phyloP scores from a whole-genome alignment of 2,888 invertebrate species.

The Stratiomys singularior region DNA sequence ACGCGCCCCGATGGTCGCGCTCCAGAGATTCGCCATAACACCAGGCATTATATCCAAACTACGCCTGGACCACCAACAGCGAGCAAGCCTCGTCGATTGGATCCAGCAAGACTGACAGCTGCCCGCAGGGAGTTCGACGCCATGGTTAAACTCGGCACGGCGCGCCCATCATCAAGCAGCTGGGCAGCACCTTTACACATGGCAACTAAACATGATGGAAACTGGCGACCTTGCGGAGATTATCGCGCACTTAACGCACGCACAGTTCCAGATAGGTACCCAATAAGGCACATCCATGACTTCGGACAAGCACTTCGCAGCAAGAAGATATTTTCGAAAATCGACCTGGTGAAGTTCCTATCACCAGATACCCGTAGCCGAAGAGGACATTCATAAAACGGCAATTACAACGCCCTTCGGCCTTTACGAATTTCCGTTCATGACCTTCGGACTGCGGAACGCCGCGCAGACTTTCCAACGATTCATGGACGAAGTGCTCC shows the following conservation, averaged over 20 bases:
- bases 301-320: too few relatives aligned
- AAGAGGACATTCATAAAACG: conserved; percentile 56
- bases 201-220: neutral
- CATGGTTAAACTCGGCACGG: conserved; percentile 59
- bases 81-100: neutral
- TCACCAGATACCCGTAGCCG: conserved; percentile 57
- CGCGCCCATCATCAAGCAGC: conserved; percentile 61
- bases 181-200: conserved; percentile 59
- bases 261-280: conserved; percentile 14
- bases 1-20: neutral
- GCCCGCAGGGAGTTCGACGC: conserved; percentile 43
- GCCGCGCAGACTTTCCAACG: conserved; percentile 60
- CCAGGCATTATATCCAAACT: neutral
- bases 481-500: conserved; percentile 57
- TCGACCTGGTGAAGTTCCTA: conserved; percentile 57
- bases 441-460: conserved; percentile 60
- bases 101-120: neutral
- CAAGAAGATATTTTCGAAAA: too few relatives aligned
- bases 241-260: neutral
- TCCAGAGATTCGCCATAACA: neutral
- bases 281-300: conserved; percentile 42
- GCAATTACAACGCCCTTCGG: conserved; percentile 60
- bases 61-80: conserved; percentile 1
- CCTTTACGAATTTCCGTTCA: conserved; percentile 57
- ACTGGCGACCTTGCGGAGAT: neutral